A percentile compares a stretch with the other conserved stretches of the same genome.
These are phyloP conservation scores for Dasypolia templi DNA, from an alignment of 2,888 invertebrate species.

Conservation along the genomic window DNA sequence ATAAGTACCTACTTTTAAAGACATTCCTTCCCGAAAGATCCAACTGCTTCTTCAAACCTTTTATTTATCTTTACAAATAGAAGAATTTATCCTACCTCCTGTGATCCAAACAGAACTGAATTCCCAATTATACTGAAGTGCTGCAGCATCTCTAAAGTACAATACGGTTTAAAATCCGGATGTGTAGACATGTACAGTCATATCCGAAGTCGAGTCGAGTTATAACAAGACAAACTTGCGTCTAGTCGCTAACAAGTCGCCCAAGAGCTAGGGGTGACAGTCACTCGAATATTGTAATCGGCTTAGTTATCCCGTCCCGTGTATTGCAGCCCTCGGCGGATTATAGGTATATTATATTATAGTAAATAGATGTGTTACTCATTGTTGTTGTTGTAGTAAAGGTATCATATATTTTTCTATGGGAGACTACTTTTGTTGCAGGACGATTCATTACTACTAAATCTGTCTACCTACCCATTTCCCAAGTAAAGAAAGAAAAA, in stretches of 20 bases:
- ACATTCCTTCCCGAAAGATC: background rate
- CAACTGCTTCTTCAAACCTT: background rate
- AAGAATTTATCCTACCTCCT: background rate
- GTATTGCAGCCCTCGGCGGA: constrained; percentile 70
- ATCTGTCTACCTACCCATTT: no score
- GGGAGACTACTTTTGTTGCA: background rate
- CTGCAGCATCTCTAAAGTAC: constrained; percentile 54
- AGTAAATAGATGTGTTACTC: constrained; percentile 26
- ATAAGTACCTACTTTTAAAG: background rate
- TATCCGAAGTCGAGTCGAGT: constrained; percentile 67
- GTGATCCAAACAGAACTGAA: constrained; percentile 27
- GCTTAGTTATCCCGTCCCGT: constrained; percentile 77
- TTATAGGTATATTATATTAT: constrained; percentile 53
- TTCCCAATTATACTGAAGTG: constrained; percentile 64
- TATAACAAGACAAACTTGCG: constrained; percentile 84
- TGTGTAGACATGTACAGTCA: constrained; percentile 71
- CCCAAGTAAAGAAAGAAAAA: no score
- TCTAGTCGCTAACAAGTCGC: constrained; percentile 80
- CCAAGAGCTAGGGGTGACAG: constrained; percentile 70
- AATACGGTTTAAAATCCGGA: constrained; percentile 67
- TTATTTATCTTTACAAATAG: background rate
- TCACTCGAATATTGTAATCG: constrained; percentile 80
- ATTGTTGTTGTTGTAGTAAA: constrained; percentile 20
- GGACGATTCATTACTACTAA: background rate
- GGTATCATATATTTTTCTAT: background rate